Evolutionary conservation across 2,113 vertebrate genomes (phyloP).

Genomic region (Hiodon alosoides): DNA sequence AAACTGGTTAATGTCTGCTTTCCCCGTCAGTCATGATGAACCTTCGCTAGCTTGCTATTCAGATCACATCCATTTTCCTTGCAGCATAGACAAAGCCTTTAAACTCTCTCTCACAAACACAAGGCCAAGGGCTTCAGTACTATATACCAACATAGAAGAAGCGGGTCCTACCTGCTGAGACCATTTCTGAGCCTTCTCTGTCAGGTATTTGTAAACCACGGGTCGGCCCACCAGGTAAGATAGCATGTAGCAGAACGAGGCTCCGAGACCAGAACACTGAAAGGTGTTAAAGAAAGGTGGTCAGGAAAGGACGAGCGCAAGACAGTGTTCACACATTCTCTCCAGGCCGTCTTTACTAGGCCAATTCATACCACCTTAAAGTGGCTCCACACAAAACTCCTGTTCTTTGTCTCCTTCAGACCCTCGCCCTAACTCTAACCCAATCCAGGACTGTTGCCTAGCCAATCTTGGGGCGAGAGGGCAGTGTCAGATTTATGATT

Average conservation of each 20-base stretch:
- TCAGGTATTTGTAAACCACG: slow-evolving; percentile 91
- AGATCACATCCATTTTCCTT: background rate
- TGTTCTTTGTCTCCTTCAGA: too few relatives aligned
- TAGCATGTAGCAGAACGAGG: slow-evolving; percentile 95
- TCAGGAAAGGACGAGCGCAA: background rate
- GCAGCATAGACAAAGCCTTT: background rate
- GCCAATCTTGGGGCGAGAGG: too few relatives aligned
- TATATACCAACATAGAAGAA: background rate
- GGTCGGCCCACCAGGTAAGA: slow-evolving; percentile 95
- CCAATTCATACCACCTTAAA: background rate
- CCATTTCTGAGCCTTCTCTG: slow-evolving; percentile 91
- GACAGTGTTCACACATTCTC: background rate
- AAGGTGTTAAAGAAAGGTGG: slow-evolving; percentile 15
- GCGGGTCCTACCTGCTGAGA: slow-evolving; percentile 83
- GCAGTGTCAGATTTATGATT: background rate
- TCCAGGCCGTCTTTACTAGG: background rate
- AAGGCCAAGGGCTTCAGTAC: background rate
- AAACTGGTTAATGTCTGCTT: background rate
- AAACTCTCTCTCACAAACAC: background rate
- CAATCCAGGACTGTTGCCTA: too few relatives aligned
- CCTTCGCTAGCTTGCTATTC: background rate
- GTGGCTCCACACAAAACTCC: too few relatives aligned
- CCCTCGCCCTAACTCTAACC: too few relatives aligned
- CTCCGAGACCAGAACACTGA: slow-evolving; percentile 93
- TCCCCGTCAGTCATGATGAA: background rate